Percentiles rank a stretch among this genome's conserved stretches.
phyloP scores from a whole-genome alignment of 2,797 vertebrate species.

The Sebastes diploproa region DNA sequence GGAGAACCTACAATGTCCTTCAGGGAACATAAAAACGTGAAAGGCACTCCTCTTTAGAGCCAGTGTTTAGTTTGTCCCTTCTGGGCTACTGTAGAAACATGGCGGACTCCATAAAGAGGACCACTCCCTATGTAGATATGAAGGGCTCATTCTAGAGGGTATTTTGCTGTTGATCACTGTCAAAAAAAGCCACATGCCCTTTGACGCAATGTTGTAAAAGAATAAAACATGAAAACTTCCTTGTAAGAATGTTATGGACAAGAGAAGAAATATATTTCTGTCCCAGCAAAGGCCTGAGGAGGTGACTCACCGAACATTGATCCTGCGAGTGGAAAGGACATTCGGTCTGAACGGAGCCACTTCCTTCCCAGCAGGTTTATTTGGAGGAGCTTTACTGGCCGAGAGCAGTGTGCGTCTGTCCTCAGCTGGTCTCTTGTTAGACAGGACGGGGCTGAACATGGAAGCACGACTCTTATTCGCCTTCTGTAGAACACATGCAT shows the following conservation, averaged over 20 bases:
- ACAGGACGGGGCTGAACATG: constrained; percentile 82
- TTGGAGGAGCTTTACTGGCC: constrained; percentile 56
- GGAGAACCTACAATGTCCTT: too few species aligned
- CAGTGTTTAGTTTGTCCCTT: too few species aligned
- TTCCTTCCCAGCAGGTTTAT: constrained; percentile 61
- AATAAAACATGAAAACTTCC: not conserved
- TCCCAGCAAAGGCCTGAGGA: not conserved
- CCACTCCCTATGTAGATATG: too few species aligned
- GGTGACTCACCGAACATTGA: constrained; percentile 89
- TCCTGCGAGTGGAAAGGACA: constrained; percentile 85
- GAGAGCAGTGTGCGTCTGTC: constrained; percentile 58
- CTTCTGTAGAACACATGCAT: constrained; percentile 66
- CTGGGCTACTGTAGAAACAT: too few species aligned
- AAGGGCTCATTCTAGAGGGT: too few species aligned
- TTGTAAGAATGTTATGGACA: not conserved
- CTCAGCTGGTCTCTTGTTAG: constrained; percentile 47
- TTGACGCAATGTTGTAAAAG: not conserved
- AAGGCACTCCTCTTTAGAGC: too few species aligned
- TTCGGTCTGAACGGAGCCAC: constrained; percentile 78
- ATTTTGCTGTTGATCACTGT: not conserved
- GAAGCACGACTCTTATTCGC: constrained; percentile 38
- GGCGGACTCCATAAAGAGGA: too few species aligned
- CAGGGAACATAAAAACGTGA: too few species aligned
- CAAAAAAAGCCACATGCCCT: not conserved
- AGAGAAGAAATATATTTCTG: not conserved